These are phyloP conservation scores for Acipenser ruthenus DNA, from an alignment of 2,797 vertebrate genomes.

Conservation along the genomic window DNA sequence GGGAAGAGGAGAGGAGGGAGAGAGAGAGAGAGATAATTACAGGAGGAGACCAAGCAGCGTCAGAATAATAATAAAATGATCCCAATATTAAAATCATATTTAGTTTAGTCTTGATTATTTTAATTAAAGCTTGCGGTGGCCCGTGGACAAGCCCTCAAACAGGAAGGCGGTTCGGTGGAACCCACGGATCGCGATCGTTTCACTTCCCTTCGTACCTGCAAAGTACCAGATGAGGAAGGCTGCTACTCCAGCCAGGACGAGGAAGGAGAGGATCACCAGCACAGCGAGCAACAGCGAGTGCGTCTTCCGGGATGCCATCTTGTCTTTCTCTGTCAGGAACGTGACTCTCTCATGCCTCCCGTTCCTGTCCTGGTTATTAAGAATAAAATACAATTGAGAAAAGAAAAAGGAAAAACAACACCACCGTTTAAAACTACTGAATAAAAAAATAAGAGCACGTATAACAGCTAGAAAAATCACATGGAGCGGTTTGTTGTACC, in stretches of 20 bases:
- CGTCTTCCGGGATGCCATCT: constrained; percentile 33
- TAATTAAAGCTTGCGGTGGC: no score
- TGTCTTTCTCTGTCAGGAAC: constrained; percentile 44
- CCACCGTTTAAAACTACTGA: background rate
- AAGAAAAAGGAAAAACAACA: background rate
- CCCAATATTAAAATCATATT: no score
- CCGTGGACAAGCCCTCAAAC: no score
- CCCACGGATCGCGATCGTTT: no score
- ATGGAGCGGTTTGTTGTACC: background rate
- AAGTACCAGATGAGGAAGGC: constrained; percentile 60
- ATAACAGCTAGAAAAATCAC: background rate
- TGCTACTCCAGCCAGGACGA: constrained; percentile 40
- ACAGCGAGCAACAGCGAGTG: constrained; percentile 31
- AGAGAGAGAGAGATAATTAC: constrained; percentile 14
- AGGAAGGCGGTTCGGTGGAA: no score
- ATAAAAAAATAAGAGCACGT: background rate
- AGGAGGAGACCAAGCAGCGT: no score
- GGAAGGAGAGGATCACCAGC: constrained; percentile 26
- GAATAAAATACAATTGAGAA: background rate
- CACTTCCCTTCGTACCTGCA: constrained; percentile 41
- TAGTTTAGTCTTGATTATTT: no score
- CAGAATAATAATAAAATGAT: no score
- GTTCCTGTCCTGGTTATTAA: constrained; percentile 28
- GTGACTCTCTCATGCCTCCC: constrained; percentile 39
- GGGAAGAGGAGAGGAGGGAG: no score